Conservation (phyloP, 2,888 invertebrate genomes). For the Chrysolina haemoptera region DNA sequence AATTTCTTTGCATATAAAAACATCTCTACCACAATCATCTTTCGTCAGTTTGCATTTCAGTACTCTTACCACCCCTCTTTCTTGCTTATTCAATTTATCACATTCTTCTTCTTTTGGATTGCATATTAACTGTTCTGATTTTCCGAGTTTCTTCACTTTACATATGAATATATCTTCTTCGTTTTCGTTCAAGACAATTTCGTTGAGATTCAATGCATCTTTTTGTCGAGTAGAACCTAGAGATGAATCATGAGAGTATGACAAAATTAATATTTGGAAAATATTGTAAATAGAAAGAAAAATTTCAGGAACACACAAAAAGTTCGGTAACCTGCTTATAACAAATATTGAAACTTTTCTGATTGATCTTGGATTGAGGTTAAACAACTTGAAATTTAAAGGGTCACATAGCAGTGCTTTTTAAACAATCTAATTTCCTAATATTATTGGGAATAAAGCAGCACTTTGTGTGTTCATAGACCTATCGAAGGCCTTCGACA, state of each 20-base stretch:
- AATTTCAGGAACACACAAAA: too few species aligned
- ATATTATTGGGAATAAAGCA: too few species aligned
- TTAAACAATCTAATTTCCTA: too few species aligned
- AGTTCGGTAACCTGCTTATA: too few species aligned
- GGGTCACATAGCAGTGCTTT: too few species aligned
- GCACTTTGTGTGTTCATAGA: too few species aligned
- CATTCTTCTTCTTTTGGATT: background rate
- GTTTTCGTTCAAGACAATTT: background rate
- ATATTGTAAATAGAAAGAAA: too few species aligned
- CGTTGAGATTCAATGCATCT: background rate
- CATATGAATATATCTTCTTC: conserved; percentile 33
- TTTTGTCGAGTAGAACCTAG: background rate
- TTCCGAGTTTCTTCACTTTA: conserved; percentile 32
- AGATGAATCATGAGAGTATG: background rate
- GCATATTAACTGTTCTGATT: conserved; percentile 32
- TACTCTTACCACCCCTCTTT: conserved; percentile 28
- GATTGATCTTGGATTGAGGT: too few species aligned
- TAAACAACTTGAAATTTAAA: too few species aligned
- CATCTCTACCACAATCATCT: conserved; percentile 32
- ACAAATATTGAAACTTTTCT: too few species aligned
- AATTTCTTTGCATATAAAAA: conserved; percentile 37
- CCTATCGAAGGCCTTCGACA: too few species aligned
- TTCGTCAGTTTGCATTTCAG: conserved; percentile 39
- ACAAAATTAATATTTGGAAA: background rate
- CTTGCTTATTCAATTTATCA: background rate